phyloP scores from a whole-genome alignment of 2,113 vertebrate species.

The Malurus alboscapulatus region DNA sequence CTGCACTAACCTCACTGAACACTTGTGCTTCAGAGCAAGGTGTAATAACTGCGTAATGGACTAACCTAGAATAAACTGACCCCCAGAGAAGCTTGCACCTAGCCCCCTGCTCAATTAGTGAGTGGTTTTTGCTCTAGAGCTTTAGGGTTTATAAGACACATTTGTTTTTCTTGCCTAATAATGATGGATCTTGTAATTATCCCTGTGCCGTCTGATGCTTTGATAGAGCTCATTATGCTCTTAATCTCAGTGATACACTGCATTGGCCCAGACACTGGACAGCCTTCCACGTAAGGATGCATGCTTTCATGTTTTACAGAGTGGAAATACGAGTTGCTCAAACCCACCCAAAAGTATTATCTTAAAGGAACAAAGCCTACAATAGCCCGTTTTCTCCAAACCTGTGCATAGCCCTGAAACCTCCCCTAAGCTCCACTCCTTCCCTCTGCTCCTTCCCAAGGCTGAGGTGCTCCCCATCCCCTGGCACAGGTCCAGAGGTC shows the following conservation, averaged over 20 bases:
- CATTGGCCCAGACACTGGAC: background rate
- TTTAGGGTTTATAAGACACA: slow-evolving; percentile 18
- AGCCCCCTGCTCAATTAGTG: background rate
- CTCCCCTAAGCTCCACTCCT: accelerated
- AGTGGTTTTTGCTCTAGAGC: slow-evolving; percentile 21
- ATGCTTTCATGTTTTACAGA: background rate
- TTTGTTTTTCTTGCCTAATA: slow-evolving; percentile 42
- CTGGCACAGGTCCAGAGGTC: no score
- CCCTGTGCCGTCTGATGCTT: background rate
- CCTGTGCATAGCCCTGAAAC: background rate
- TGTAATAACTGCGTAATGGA: background rate
- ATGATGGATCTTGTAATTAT: slow-evolving; percentile 19
- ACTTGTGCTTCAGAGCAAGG: background rate
- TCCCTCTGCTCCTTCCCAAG: background rate
- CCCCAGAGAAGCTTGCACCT: background rate
- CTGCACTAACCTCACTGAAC: background rate
- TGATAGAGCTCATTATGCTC: background rate
- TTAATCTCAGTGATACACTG: background rate
- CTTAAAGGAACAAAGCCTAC: background rate
- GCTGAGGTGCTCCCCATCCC: accelerated
- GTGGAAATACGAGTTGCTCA: background rate
- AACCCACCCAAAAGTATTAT: background rate
- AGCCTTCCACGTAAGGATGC: background rate
- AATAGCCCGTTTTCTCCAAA: background rate
- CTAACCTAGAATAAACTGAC: background rate